Evolutionary conservation across 1,140 invertebrate genomes (phyloP).

Genomic region (Papilio glaucus): DNA sequence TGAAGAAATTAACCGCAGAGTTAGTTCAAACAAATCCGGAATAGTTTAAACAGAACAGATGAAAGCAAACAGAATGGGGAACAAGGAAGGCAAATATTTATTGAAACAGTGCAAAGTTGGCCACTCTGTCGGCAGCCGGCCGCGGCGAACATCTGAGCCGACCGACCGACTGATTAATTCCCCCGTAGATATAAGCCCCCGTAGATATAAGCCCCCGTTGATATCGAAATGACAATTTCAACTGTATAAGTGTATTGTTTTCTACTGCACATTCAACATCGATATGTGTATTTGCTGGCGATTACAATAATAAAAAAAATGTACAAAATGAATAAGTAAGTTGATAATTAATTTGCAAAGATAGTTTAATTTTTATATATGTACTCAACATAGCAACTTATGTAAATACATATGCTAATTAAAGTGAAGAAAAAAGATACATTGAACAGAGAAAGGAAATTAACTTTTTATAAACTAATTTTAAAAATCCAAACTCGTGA

Average conservation of each 20-base stretch:
- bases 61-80: conserved; percentile 16
- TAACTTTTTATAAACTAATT: not conserved
- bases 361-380: not conserved
- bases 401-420: conserved; percentile 1
- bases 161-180: not conserved
- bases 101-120: conserved; percentile 20
- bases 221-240: not conserved
- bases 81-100: conserved; percentile 19
- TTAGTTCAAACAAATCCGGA: not conserved
- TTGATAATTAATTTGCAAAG: not conserved
- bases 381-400: not conserved
- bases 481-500: not conserved
- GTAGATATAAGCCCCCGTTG: not conserved
- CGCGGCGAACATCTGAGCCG: not conserved
- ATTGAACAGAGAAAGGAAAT: conserved; percentile 9
- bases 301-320: not conserved
- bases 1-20: conserved; percentile 10
- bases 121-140: not conserved
- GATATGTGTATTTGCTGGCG: not conserved
- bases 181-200: not conserved
- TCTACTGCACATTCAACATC: not conserved
- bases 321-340: not conserved
- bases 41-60: conserved; percentile 29
- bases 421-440: not conserved
- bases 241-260: not conserved